A percentile compares a stretch with the other conserved stretches of the same genome.
Evolutionary conservation across 2,113 vertebrate species (phyloP).

Genomic region (Pelecanus crispus): DNA sequence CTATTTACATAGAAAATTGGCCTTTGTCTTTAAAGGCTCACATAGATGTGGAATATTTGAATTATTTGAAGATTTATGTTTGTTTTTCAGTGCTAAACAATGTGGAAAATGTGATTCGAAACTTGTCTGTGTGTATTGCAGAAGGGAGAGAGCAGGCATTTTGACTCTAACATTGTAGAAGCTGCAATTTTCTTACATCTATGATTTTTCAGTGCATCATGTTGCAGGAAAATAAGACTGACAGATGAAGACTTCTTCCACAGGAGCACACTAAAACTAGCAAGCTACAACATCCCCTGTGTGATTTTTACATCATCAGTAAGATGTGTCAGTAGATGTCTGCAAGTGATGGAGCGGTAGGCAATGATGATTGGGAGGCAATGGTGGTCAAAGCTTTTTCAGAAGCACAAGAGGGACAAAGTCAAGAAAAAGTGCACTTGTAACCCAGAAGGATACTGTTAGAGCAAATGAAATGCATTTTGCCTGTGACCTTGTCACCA

Average conservation of each 20-base stretch:
- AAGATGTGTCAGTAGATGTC: background rate
- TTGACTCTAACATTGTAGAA: background rate
- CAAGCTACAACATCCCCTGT: background rate
- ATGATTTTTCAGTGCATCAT: background rate
- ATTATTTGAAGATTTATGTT: background rate
- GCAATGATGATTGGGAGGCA: background rate
- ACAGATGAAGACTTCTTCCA: background rate
- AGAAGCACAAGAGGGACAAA: background rate
- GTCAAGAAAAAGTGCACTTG: background rate
- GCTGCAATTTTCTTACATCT: background rate
- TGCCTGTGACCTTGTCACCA: background rate
- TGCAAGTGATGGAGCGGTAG: background rate
- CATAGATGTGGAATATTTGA: background rate
- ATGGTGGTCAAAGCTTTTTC: background rate
- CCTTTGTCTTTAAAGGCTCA: conserved; percentile 10
- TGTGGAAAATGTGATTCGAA: background rate
- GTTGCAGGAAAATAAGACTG: background rate
- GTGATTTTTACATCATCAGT: background rate
- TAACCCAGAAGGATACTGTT: background rate
- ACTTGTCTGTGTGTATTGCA: background rate
- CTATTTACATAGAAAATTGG: background rate
- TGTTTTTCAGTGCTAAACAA: background rate
- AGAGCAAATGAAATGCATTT: background rate
- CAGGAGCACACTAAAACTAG: background rate
- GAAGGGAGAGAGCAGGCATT: background rate